Conservation (phyloP, 2,888 invertebrate genomes). For the Yponomeuta plumbellus region DNA sequence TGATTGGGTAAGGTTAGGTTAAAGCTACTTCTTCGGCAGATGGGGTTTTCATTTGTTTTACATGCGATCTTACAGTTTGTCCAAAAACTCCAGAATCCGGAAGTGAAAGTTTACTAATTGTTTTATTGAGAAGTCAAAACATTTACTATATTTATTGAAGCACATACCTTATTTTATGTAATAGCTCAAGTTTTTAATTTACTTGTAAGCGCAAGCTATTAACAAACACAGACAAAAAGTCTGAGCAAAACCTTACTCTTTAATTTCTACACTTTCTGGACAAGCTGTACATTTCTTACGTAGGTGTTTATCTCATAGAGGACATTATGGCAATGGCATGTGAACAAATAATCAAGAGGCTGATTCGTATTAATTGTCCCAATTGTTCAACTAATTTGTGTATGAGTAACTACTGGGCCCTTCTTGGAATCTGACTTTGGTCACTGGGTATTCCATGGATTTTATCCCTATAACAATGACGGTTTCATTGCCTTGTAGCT, state of each 20-base stretch:
- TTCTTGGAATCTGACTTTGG: background rate
- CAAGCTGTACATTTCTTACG: background rate
- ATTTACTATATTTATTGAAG: no score
- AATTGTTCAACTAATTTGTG: background rate
- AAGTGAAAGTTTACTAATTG: no score
- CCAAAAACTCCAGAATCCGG: no score
- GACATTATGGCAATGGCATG: background rate
- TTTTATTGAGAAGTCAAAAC: no score
- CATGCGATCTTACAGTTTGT: no score
- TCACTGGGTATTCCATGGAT: background rate
- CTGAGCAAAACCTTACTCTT: no score
- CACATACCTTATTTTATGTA: no score
- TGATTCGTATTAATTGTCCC: background rate
- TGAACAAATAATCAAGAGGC: background rate
- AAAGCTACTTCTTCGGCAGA: background rate
- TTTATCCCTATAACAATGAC: background rate
- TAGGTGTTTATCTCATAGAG: background rate
- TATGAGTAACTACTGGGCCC: background rate
- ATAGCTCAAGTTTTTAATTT: no score
- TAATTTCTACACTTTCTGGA: no score
- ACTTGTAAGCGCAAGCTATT: no score
- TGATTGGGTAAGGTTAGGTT: slow-evolving; percentile 5
- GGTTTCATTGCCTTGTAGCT: no score
- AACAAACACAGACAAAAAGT: no score
- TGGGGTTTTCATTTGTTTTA: background rate